Evolutionary conservation across 2,888 invertebrate species (phyloP).

Genomic region (Aplocera efformata): DNA sequence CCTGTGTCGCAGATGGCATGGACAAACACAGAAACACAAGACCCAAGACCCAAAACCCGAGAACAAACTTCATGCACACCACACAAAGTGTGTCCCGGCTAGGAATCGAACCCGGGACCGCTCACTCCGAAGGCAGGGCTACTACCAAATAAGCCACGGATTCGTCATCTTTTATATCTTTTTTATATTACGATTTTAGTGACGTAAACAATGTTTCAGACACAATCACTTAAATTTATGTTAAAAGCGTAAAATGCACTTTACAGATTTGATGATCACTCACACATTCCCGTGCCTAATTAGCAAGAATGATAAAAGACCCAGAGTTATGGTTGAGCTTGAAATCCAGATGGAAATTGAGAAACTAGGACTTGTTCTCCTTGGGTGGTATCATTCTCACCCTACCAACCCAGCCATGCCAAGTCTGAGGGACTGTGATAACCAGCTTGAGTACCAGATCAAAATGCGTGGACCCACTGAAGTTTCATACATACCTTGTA

Average conservation of each 20-base stretch:
- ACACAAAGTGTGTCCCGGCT: too few species aligned
- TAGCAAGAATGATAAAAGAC: conserved; percentile 88
- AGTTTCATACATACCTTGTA: conserved; percentile 95
- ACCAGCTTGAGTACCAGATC: conserved; percentile 96
- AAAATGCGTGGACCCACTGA: conserved; percentile 95
- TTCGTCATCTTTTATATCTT: too few species aligned
- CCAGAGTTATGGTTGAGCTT: conserved; percentile 87
- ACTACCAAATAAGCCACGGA: too few species aligned
- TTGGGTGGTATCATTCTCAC: conserved; percentile 98
- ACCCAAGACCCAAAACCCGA: too few species aligned
- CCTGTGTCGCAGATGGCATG: too few species aligned
- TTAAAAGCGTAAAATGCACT: conserved; percentile 9
- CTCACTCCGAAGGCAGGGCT: too few species aligned
- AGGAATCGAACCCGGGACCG: too few species aligned
- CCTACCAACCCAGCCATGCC: conserved; percentile 93
- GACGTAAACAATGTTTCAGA: too few species aligned
- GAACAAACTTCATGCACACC: too few species aligned
- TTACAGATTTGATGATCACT: conserved; percentile 90
- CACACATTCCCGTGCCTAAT: conserved; percentile 94
- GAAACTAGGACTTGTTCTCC: conserved; percentile 88
- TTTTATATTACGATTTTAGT: too few species aligned
- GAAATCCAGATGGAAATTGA: conserved; percentile 93
- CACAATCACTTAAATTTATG: too few species aligned
- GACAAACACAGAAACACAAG: too few species aligned
- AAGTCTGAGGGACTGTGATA: conserved; percentile 92